Evolutionary conservation across 1,140 invertebrate species (phyloP), one percentile per base, ranked within the genome.

Genomic region (Magallana angulata): DNA sequence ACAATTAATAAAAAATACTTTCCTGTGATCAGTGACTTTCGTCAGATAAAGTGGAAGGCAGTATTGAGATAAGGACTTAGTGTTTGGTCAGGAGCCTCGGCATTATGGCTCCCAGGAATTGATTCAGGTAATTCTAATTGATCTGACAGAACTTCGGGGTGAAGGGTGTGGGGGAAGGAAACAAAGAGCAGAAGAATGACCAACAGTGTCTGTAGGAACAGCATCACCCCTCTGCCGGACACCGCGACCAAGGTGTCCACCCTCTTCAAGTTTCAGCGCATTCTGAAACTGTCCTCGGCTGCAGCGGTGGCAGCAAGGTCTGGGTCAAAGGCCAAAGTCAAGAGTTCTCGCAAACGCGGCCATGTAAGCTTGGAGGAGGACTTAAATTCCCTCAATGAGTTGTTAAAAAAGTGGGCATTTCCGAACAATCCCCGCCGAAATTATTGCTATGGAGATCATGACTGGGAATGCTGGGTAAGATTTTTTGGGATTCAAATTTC

Each of bases 401-500:
- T 76, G 60, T 60, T 81, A 8, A 80, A 91, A 68, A 90, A 91
- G 56, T 92, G 92, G 92, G 89, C 89, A 7, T 87, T 91, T 11
- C 88, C 91, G 1, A 62, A 88, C 85, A 92, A 92, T 68, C 90
- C 87, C 7, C 85, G 92, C 5, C 82, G 92, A 16, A 18, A 81
- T 12, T 88, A 88, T 58, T 82, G 88, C n/a, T 92, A 92, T 84
- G 90, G 90, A 7, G 57, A 87, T 6, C 82, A 91, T 60, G 59
- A 90, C 68, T 86, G 84, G 57, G 81, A 90, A 80, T 92, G 92
- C 81, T 92, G 92, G 92, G 92, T 92, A 91, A 85, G 87, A 57
- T 81, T 85, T 81, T 24, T 48, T 48, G 36, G 18, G 14, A 30
- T 76, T 30, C 36, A 36, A 76, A 36, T 76, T 7, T 11, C 36